Conservation (phyloP, 2,888 invertebrate genomes). For the Antheraea yamamai region DNA sequence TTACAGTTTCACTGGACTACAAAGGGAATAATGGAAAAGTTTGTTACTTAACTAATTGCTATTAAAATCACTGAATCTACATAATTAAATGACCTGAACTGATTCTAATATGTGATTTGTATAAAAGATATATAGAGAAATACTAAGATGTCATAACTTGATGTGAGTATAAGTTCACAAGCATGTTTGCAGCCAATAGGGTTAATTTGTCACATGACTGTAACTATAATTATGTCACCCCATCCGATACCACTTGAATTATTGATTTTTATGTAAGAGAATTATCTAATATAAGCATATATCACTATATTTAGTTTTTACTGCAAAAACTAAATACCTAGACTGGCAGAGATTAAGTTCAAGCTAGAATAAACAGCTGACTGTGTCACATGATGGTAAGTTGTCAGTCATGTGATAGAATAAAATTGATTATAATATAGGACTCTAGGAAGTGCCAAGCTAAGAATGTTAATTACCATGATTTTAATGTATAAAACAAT, state of each 20-base stretch:
- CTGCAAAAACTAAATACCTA: not conserved
- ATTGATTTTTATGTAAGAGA: not conserved
- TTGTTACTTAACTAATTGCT: not conserved
- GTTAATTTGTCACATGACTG: not conserved
- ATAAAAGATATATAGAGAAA: not conserved
- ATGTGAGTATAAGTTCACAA: not conserved
- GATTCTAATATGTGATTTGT: not conserved
- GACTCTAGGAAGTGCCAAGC: not conserved
- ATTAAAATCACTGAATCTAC: not conserved
- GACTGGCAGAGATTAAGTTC: slow-evolving; percentile 16
- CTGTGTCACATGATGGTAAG: slow-evolving; percentile 60
- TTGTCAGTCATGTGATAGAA: slow-evolving; percentile 60
- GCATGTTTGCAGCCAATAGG: not conserved
- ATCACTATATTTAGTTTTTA: not conserved
- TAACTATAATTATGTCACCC: not conserved
- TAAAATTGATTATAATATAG: not conserved
- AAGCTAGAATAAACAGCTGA: slow-evolving; percentile 47
- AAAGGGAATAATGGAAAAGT: not conserved
- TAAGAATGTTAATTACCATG: not conserved
- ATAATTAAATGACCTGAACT: not conserved
- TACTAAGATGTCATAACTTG: not conserved
- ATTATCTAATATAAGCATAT: not conserved
- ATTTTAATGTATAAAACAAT: not conserved
- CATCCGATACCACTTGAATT: not conserved
- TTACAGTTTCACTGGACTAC: not conserved